A percentile compares a stretch with the other conserved stretches of the same genome.
phyloP scores from a whole-genome alignment of 92 coral and sea anemone genomes.

The Zoanthus sociatus region DNA sequence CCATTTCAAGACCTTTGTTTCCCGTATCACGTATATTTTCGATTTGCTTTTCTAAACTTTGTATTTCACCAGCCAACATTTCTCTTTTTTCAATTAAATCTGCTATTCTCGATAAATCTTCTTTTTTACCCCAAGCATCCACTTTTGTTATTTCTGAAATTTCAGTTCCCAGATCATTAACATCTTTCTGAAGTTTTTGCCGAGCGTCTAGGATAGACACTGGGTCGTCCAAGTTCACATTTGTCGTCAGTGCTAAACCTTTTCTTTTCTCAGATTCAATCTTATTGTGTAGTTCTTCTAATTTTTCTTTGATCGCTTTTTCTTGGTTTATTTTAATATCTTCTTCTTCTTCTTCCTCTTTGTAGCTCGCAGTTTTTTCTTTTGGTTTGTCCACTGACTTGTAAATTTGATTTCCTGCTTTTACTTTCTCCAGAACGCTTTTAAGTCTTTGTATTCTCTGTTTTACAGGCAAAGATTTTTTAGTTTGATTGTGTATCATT shows the following conservation, averaged over 20 bases:
- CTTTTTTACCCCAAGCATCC: background rate
- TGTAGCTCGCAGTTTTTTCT: background rate
- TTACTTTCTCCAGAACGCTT: background rate
- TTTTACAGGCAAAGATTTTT: constrained; percentile 64
- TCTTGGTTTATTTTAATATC: background rate
- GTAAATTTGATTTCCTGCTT: background rate
- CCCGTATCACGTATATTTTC: background rate
- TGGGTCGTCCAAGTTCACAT: background rate
- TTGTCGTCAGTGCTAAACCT: background rate
- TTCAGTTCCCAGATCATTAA: background rate
- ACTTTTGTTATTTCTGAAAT: constrained; percentile 6
- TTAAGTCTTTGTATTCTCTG: constrained; percentile 60
- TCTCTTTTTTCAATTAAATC: constrained; percentile 6
- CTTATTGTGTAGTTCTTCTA: constrained; percentile 26
- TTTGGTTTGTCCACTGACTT: background rate
- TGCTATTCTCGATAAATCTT: background rate
- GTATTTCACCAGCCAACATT: constrained; percentile 14
- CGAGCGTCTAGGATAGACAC: background rate
- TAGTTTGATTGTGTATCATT: constrained; percentile 62
- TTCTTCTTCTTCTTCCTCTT: background rate
- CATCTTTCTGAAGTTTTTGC: background rate
- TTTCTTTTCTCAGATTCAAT: background rate
- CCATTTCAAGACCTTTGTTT: background rate
- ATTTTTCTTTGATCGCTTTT: background rate
- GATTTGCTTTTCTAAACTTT: constrained; percentile 50